A percentile compares a stretch with the other conserved stretches of the same genome.
phyloP scores from a whole-genome alignment of 2,113 vertebrate species.

The Smithornis capensis region DNA sequence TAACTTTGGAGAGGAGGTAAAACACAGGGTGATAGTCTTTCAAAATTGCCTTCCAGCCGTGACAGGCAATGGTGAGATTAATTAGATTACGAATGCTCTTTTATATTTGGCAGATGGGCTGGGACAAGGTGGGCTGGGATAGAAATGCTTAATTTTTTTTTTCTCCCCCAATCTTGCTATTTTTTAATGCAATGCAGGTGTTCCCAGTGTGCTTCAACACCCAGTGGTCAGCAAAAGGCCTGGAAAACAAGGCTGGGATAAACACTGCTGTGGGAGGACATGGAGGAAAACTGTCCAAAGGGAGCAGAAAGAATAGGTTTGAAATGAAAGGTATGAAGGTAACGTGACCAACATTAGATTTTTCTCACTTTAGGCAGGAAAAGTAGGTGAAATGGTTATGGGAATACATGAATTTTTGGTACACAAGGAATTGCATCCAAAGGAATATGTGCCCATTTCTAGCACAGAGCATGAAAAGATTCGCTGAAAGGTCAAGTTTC shows the following conservation, averaged over 20 bases:
- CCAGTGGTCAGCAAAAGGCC: not conserved
- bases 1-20: slow-evolving; percentile 48
- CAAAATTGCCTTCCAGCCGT: slow-evolving; percentile 63
- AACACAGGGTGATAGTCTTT: slow-evolving; percentile 66
- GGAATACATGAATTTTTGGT: not conserved
- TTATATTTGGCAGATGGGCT: slow-evolving; percentile 39
- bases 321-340: accelerated
- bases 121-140: slow-evolving; percentile 17
- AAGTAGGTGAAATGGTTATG: not conserved
- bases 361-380: not conserved
- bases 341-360: not conserved
- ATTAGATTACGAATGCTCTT: slow-evolving; percentile 70
- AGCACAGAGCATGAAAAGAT: not conserved
- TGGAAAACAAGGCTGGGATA: not conserved
- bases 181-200: not conserved
- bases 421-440: not conserved
- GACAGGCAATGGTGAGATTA: slow-evolving; percentile 59
- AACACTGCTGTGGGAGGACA: not conserved
- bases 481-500: not conserved
- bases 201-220: not conserved
- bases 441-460: not conserved
- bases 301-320: not conserved
- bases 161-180: not conserved
- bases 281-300: not conserved
- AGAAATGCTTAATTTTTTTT: not conserved